Evolutionary conservation across 2,113 vertebrate species (phyloP).

Genomic region (Thryonomys swinderianus): DNA sequence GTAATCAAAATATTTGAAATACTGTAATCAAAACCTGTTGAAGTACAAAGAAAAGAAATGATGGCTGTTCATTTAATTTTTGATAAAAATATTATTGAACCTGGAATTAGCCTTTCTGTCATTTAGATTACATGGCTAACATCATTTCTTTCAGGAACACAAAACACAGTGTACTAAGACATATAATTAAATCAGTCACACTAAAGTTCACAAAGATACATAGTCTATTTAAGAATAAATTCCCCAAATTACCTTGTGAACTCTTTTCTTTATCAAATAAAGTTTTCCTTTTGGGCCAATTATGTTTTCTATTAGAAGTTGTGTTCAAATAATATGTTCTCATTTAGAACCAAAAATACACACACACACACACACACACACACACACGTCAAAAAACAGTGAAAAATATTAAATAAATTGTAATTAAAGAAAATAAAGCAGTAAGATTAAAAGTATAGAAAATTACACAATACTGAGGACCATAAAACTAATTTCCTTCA

Average conservation of each 20-base stretch:
- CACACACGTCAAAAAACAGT: not conserved
- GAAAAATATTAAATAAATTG: conserved; percentile 7
- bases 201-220: conserved; percentile 1
- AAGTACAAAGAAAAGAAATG: conserved; percentile 8
- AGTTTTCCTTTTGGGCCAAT: not conserved
- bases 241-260: conserved; percentile 30
- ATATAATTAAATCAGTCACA: conserved; percentile 48
- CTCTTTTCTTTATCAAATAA: conserved; percentile 34
- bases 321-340: not conserved
- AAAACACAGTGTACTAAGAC: not conserved
- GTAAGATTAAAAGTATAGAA: conserved; percentile 23
- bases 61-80: not conserved
- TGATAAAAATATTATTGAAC: conserved; percentile 14
- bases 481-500: conserved; percentile 28
- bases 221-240: conserved; percentile 45
- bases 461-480: conserved; percentile 16
- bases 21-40: conserved; percentile 14
- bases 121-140: not conserved
- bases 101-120: not conserved
- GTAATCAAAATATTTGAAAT: conserved; percentile 34
- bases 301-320: not conserved
- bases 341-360: conserved; percentile 10
- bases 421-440: not conserved
- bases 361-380: not conserved
- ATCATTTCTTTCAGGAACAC: not conserved